Percentiles rank a stretch among this genome's conserved stretches.
Evolutionary conservation across 2,797 vertebrate species (phyloP).

Genomic region (Nyctibius grandis): DNA sequence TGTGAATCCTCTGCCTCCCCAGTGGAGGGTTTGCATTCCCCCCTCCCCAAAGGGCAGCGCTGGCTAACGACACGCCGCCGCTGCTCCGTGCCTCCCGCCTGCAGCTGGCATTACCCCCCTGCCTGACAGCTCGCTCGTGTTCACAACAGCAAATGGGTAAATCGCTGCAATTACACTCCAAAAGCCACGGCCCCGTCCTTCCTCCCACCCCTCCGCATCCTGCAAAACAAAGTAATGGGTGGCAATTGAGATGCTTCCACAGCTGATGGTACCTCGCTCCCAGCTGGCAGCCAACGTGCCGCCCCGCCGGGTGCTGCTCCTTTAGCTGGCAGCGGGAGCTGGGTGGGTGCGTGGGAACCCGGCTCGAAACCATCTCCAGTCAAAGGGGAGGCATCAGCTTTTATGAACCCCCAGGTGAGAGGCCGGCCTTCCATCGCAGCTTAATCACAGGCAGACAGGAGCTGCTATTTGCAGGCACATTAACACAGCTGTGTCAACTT

Average conservation of each 20-base stretch:
- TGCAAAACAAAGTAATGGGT: not conserved
- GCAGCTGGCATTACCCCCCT: constrained; percentile 25
- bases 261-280: constrained; percentile 6
- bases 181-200: not conserved
- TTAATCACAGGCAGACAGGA: constrained; percentile 49
- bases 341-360: not conserved
- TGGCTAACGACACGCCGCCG: constrained; percentile 46
- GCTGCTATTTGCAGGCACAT: constrained; percentile 67
- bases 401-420: constrained; percentile 52
- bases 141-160: constrained; percentile 60
- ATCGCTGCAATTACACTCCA: constrained; percentile 51
- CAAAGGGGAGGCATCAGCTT: constrained; percentile 42
- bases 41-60: not conserved
- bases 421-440: not conserved
- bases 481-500: constrained; percentile 72
- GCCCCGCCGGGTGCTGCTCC: not conserved
- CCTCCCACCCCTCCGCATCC: accelerated
- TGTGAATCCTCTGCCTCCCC: constrained; percentile 52
- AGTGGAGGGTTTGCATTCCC: not conserved
- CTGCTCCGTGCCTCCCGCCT: constrained; percentile 30
- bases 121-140: constrained; percentile 18
- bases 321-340: constrained; percentile 22
- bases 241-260: not conserved
- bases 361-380: constrained; percentile 34
- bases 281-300: not conserved